phyloP scores from a whole-genome alignment of 2,888 invertebrate species.

The Nasonia oneida region DNA sequence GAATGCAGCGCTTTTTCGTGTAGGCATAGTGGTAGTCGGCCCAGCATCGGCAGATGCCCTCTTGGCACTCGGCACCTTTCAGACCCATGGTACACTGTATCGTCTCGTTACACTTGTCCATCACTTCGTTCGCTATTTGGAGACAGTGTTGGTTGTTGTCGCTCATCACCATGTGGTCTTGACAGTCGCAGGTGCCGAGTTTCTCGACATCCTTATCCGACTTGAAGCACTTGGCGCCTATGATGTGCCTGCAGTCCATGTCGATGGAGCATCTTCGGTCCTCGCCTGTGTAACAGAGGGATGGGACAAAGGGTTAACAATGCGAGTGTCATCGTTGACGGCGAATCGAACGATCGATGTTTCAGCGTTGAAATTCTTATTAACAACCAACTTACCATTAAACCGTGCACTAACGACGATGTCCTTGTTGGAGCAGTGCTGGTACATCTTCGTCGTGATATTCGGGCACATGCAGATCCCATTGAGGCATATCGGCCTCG shows the following conservation, averaged over 20 bases:
- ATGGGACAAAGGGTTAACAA: not conserved
- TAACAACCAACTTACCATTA: too few relatives aligned
- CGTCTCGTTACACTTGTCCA: not conserved
- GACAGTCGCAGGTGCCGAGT: conserved; percentile 40
- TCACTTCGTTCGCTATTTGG: not conserved
- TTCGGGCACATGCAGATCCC: conserved; percentile 46
- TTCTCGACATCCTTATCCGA: not conserved
- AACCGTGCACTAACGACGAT: not conserved
- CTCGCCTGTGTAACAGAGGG: not conserved
- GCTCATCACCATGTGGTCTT: not conserved
- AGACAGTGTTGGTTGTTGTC: conserved; percentile 22
- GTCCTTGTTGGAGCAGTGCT: conserved; percentile 7
- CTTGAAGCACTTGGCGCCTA: conserved; percentile 31
- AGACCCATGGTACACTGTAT: conserved; percentile 31
- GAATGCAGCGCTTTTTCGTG: conserved; percentile 21
- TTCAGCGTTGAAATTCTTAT: too few relatives aligned
- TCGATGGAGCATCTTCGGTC: not conserved
- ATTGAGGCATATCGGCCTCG: not conserved
- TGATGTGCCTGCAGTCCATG: conserved; percentile 31
- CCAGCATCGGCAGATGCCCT: conserved; percentile 31
- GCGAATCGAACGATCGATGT: too few relatives aligned
- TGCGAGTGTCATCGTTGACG: too few relatives aligned
- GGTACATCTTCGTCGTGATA: not conserved
- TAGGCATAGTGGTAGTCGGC: conserved; percentile 6
- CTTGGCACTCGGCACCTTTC: conserved; percentile 8